Conservation (phyloP, 2,888 invertebrate species). For the Cosmopolites sordidus region DNA sequence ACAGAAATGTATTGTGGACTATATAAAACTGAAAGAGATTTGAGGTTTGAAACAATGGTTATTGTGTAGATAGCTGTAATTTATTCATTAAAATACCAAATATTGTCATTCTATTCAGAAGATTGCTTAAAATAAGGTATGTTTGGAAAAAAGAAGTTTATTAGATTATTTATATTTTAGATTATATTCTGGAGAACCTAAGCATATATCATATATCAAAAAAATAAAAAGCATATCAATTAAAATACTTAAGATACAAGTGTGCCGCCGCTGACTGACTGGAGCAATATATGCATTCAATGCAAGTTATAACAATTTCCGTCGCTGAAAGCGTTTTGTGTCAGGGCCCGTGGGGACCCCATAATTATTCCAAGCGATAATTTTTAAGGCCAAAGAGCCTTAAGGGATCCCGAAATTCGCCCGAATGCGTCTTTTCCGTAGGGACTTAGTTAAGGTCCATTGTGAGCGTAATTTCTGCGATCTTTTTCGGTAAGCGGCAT, state of each 20-base stretch:
- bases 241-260: too few relatives aligned
- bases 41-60: too few relatives aligned
- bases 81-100: too few relatives aligned
- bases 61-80: too few relatives aligned
- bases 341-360: not conserved
- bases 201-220: too few relatives aligned
- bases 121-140: too few relatives aligned
- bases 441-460: conserved; percentile 2
- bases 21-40: too few relatives aligned
- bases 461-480: not conserved
- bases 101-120: too few relatives aligned
- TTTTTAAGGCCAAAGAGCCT: not conserved
- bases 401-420: conserved; percentile 1
- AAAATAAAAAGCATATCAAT: too few relatives aligned
- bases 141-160: too few relatives aligned
- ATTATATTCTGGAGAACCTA: too few relatives aligned
- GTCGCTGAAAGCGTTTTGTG: not conserved
- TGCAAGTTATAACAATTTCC: not conserved
- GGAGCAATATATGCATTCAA: not conserved
- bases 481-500: not conserved
- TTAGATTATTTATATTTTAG: too few relatives aligned
- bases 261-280: not conserved
- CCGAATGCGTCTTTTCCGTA: not conserved
- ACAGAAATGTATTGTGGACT: not conserved
- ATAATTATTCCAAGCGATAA: conserved; percentile 1